Base-by-base conservation (phyloP, 2,113 vertebrate genomes). In the Oreotrochilus melanogaster region DNA sequence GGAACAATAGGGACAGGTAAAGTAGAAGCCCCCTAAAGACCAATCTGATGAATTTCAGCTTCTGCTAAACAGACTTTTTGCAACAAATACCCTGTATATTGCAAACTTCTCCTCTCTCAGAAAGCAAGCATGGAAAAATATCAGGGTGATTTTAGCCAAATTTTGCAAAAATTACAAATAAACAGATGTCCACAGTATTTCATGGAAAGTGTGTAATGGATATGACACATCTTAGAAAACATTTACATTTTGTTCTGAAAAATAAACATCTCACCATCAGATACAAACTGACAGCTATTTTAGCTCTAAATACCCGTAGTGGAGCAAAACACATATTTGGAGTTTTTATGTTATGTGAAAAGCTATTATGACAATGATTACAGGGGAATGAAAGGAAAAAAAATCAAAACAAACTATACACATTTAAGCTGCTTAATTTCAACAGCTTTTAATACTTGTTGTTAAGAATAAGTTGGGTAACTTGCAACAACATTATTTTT, bases 91-190 rank as follows among this genome's bases (percentile, higher is more conserved):
- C 54, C 47, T 45, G 23, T 47, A 53, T 79, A 27, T 51, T 86
- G 85, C 56, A 1, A 79, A 19, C 76, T 93, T 92, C 86, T 65
- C 72, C 56, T 88, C 67, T 64, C 78, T 93, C 21, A 0, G 93
- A 93, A 94, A 74, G 78, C 33, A 93, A 35, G 67, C n/a, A 57
- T 19, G 47, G 67, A 84, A 92, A 94, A 96, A 92, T 89, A 93
- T 78, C 88, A 45, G 82, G 74, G 11, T 81, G 90, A 90, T 91
- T 86, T 88, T 35, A 69, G 78, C 78, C 89, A 95, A 94, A 91
- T 96, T 93, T 73, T 95, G 89, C 78, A 94, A 95, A 96, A 96
- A 89, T 43, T 94, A 67, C 95, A 96, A 97, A 96, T 95, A 97
- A 97, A 96, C 94, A 95, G 88, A 93, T 97, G 94, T 88, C 93